phyloP scores from a whole-genome alignment of 64 coral and sea anemone species.

The Dendronephthya gigantea region DNA sequence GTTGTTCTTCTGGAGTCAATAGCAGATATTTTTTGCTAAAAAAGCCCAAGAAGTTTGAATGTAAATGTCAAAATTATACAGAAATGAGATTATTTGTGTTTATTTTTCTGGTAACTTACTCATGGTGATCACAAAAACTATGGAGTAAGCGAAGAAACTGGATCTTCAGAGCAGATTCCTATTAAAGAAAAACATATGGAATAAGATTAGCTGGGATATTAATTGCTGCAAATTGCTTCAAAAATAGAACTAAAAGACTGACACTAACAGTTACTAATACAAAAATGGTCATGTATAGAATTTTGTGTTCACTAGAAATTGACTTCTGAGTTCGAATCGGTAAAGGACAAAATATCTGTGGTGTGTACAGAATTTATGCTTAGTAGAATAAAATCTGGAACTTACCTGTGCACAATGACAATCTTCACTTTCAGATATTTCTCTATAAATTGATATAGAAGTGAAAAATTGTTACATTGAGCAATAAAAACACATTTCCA shows the following conservation, averaged over 20 bases:
- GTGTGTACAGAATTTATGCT: too few species aligned
- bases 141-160: slow-evolving; percentile 91
- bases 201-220: background rate
- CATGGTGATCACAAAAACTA: slow-evolving; percentile 92
- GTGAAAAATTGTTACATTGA: background rate
- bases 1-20: slow-evolving; percentile 55
- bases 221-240: background rate
- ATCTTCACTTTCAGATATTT: background rate
- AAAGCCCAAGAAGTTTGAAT: background rate
- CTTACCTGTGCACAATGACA: background rate
- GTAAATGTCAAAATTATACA: background rate
- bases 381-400: too few species aligned
- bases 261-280: too few species aligned
- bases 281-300: too few species aligned
- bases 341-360: too few species aligned
- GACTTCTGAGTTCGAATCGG: too few species aligned
- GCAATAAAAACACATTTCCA: background rate
- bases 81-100: background rate
- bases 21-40: slow-evolving; percentile 82
- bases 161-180: slow-evolving; percentile 84
- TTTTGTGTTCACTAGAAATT: too few species aligned
- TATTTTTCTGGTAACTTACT: slow-evolving; percentile 43
- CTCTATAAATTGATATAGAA: background rate
- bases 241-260: too few species aligned
- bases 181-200: background rate